phyloP scores from a whole-genome alignment of 2,797 vertebrate genomes.

The Gallinago solitaria region DNA sequence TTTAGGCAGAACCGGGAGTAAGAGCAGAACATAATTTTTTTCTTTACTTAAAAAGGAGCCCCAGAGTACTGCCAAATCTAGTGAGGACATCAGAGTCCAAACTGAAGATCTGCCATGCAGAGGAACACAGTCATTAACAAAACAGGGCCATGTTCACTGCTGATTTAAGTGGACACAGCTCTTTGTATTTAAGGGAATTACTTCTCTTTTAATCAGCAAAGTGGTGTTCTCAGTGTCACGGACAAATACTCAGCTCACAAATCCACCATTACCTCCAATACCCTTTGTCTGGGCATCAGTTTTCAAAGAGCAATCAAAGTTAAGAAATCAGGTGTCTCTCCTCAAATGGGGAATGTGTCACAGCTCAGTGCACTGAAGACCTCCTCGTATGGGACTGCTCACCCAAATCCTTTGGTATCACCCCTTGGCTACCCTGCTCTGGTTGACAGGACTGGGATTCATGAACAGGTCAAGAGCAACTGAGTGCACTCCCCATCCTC shows the following conservation, averaged over 20 bases:
- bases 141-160: background rate
- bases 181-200: background rate
- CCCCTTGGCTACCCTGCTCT: background rate
- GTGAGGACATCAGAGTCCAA: background rate
- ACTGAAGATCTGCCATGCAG: background rate
- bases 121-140: background rate
- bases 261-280: background rate
- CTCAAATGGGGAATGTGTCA: background rate
- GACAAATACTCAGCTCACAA: background rate
- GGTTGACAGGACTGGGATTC: background rate
- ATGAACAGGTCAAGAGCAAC: background rate
- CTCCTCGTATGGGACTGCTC: background rate
- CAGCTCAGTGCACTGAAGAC: background rate
- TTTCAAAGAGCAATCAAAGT: background rate
- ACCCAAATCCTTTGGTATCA: background rate
- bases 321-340: background rate
- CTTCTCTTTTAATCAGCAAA: background rate
- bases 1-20: background rate
- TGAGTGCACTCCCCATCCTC: background rate
- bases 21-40: background rate
- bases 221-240: background rate
- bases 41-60: background rate
- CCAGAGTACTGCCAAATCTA: background rate
- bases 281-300: background rate
- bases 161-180: background rate